Evolutionary conservation across 2,113 vertebrate genomes (phyloP), one percentile per base, ranked within the genome.

Genomic region (Nymphicus hollandicus): DNA sequence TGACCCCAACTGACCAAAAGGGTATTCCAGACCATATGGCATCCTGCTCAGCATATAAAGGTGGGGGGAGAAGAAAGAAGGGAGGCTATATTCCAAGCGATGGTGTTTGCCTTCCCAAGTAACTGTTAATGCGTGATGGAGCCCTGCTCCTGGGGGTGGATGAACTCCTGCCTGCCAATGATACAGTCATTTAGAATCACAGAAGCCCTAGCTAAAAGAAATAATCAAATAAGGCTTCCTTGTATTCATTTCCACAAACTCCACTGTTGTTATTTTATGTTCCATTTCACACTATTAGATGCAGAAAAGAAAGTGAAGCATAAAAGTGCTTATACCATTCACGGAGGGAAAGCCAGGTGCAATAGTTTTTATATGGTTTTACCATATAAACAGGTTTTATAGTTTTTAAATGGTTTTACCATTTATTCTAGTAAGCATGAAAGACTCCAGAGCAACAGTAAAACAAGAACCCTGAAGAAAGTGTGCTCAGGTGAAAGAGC

Each of bases 91-190:
- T 22, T 37, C 0, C 1, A 27, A 69, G 39, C 17, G 7, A 70
- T 11, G 7, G 44, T 1, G 0, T 23, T 69, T 63, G 29, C 37
- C 31, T 80, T 64, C 56, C 23, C 8, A 55, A 52, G 25, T 13
- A 22, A 64, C 18, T 0, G 0, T 41, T 69, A 69, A 39, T 0
- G 2, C 0, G 0, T 11, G 53, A 88, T 18, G 5, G 28, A 71
- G 20, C 24, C 35, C 46, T 49, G 28, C 35, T 41, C 25, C 61
- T 35, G 29, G 15, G 6, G 19, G 12, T 35, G 61, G 46, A 33
- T 68, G 31, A 87, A 79, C 37, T 24, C 27, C 23, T 44, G 11
- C 15, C 28, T 39, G 49, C 25, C 0, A 0, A 24, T 44, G 12
- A 20, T 4, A 43, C 4, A 56, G 50, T 41, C 9, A 27, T 43